Evolutionary conservation across 2,888 invertebrate genomes (phyloP).

Genomic region (Melitaea athalia): DNA sequence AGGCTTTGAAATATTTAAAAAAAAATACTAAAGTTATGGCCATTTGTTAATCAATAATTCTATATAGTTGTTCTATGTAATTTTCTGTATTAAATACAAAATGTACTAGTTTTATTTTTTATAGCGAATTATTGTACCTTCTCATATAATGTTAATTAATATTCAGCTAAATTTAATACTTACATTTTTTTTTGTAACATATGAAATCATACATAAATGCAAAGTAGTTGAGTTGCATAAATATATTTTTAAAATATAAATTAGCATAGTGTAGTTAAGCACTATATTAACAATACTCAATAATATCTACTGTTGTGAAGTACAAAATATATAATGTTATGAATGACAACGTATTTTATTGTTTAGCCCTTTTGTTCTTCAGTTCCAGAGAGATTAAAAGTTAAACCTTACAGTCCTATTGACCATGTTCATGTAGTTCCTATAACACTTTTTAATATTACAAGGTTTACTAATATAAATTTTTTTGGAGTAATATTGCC

Average conservation of each 20-base stretch:
- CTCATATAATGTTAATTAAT: background rate
- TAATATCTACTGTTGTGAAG: conserved; percentile 57
- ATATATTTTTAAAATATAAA: conserved; percentile 29
- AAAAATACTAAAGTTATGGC: background rate
- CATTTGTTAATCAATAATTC: background rate
- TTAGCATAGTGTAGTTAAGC: conserved; percentile 41
- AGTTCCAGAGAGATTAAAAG: background rate
- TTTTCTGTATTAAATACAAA: background rate
- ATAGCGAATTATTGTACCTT: background rate
- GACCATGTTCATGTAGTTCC: background rate
- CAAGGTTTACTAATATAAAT: no score
- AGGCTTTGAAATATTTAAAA: background rate
- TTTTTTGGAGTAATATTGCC: no score
- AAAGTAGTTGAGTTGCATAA: conserved; percentile 21
- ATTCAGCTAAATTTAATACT: background rate
- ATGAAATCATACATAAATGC: conserved; percentile 11
- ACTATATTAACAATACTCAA: conserved; percentile 55
- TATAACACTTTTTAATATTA: no score
- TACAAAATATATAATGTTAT: conserved; percentile 49
- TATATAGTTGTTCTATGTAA: background rate
- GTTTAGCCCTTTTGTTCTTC: background rate
- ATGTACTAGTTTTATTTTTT: background rate
- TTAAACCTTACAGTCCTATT: background rate
- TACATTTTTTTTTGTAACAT: conserved; percentile 8
- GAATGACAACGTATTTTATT: conserved; percentile 28